Evolutionary conservation across 2,113 vertebrate species (phyloP).

Genomic region (Pteruthius melanotis): DNA sequence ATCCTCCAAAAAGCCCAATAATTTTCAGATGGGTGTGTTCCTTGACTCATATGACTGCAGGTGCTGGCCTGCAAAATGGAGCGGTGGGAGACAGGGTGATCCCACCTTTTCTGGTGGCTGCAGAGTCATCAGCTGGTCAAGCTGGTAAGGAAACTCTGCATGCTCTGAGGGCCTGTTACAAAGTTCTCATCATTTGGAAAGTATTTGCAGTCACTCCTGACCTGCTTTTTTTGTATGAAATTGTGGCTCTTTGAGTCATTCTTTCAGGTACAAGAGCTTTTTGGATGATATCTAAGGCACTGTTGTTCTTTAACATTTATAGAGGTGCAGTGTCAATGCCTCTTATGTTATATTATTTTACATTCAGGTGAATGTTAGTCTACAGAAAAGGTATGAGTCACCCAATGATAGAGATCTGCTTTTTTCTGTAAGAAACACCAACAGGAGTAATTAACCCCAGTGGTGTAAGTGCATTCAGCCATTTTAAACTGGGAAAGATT

Average conservation of each 20-base stretch:
- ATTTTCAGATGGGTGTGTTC: not conserved
- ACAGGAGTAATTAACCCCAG: not conserved
- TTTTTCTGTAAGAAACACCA: not conserved
- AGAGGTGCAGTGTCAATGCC: not conserved
- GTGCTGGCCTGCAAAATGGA: rapidly evolving
- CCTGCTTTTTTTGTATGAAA: not conserved
- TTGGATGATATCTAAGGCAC: not conserved
- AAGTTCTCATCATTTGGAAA: not conserved
- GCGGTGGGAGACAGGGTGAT: not conserved
- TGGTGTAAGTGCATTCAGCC: not conserved
- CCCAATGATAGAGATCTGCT: not conserved
- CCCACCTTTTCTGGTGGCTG: not conserved
- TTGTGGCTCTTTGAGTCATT: not conserved
- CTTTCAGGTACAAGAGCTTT: not conserved
- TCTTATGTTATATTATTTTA: too few relatives aligned
- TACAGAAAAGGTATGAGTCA: not conserved
- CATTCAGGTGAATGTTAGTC: not conserved
- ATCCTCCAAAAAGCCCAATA: not conserved
- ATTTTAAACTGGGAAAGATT: not conserved
- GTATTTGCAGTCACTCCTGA: not conserved
- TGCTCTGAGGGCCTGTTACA: not conserved
- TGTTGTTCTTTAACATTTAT: not conserved
- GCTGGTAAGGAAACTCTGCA: not conserved
- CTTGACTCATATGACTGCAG: not conserved
- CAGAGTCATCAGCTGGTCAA: not conserved